phyloP scores from a whole-genome alignment of 1,140 invertebrate genomes.

The Arctopsyche grandis region DNA sequence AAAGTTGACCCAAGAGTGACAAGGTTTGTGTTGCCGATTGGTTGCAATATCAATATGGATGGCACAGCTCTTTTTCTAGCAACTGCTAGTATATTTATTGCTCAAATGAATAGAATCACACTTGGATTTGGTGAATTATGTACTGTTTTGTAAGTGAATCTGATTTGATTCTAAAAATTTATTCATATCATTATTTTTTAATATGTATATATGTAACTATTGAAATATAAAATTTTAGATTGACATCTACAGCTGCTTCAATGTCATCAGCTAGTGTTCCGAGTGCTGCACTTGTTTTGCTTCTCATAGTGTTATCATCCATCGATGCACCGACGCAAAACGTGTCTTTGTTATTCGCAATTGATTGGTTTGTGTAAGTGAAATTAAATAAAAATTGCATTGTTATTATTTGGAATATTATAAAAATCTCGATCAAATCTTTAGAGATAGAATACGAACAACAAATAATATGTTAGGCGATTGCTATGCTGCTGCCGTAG shows the following conservation, averaged over 20 bases:
- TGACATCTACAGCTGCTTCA: slow-evolving; percentile 91
- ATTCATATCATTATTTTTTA: slow-evolving; percentile 2
- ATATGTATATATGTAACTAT: slow-evolving; percentile 10
- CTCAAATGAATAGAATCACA: slow-evolving; percentile 87
- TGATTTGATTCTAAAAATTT: no score
- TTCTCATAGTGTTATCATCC: slow-evolving; percentile 86
- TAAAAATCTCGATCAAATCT: neutral
- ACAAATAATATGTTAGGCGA: slow-evolving; percentile 91
- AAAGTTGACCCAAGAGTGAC: slow-evolving; percentile 90
- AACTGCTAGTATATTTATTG: slow-evolving; percentile 90
- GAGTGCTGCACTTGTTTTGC: slow-evolving; percentile 88
- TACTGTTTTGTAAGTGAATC: slow-evolving; percentile 78
- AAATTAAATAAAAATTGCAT: slow-evolving; percentile 8
- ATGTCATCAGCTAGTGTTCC: slow-evolving; percentile 94
- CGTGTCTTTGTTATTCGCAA: slow-evolving; percentile 85
- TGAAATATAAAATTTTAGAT: slow-evolving; percentile 65
- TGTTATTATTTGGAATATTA: slow-evolving; percentile 17
- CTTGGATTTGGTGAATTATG: slow-evolving; percentile 82
- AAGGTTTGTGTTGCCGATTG: slow-evolving; percentile 89
- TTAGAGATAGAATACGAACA: slow-evolving; percentile 85
- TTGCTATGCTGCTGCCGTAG: slow-evolving; percentile 86
- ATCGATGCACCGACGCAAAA: slow-evolving; percentile 85
- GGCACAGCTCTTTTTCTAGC: slow-evolving; percentile 93
- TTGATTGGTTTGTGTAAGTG: slow-evolving; percentile 93
- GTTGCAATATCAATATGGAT: slow-evolving; percentile 94